A percentile compares a stretch with the other conserved stretches of the same genome.
Evolutionary conservation across 2,888 invertebrate species (phyloP).

Genomic region (Thyatira batis): DNA sequence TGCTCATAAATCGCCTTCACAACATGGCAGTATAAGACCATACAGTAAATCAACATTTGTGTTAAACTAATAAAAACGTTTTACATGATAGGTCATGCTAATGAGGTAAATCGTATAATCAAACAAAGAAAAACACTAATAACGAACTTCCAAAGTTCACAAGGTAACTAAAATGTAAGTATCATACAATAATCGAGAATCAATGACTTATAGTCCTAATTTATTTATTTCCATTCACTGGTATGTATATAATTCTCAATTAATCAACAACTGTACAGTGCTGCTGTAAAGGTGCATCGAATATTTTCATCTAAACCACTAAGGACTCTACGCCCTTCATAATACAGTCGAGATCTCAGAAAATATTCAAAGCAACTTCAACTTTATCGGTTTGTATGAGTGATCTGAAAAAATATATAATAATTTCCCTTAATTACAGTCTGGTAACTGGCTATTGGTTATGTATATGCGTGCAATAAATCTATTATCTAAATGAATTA

Average conservation of each 20-base stretch:
- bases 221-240: conserved; percentile 60
- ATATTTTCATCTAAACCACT: conserved; percentile 11
- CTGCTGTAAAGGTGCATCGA: conserved; percentile 28
- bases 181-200: conserved; percentile 63
- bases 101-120: conserved; percentile 70
- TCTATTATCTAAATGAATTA: conserved; percentile 49
- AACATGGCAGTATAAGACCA: neutral
- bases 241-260: conserved; percentile 66
- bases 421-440: conserved; percentile 61
- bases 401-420: conserved; percentile 71
- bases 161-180: conserved; percentile 79
- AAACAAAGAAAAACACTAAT: conserved; percentile 61
- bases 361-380: conserved; percentile 6
- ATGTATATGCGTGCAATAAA: conserved; percentile 58
- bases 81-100: conserved; percentile 71
- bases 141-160: conserved; percentile 77
- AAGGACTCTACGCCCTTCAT: conserved; percentile 8
- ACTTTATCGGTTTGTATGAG: conserved; percentile 28
- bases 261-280: conserved; percentile 60
- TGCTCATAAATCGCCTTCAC: conserved; percentile 1
- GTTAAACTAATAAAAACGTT: conserved; percentile 47
- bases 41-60: conserved; percentile 36
- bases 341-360: conserved; percentile 9
- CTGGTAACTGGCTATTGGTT: conserved; percentile 78
- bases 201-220: conserved; percentile 76